Evolutionary conservation across 2,797 vertebrate species (phyloP).

Genomic region (Sylvilagus floridanus): DNA sequence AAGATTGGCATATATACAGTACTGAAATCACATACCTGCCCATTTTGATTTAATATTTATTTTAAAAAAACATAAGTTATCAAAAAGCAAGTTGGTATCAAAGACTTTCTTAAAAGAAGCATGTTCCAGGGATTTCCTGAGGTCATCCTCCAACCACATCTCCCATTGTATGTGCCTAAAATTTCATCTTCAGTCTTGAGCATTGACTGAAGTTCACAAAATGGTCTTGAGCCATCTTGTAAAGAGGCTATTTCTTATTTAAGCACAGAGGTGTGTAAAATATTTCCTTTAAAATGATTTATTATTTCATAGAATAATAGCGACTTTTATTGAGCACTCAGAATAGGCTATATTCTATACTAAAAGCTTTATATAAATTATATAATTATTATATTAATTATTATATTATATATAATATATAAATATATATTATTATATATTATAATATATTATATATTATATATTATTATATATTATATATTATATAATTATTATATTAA

Average conservation of each 20-base stretch:
- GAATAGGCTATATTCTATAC: not conserved
- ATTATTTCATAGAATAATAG: slow-evolving; percentile 29
- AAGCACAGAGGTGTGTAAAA: not conserved
- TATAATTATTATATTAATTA: too few species aligned
- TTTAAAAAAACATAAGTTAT: not conserved
- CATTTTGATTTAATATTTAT: not conserved
- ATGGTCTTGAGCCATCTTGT: not conserved
- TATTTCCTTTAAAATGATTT: not conserved
- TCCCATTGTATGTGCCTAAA: not conserved
- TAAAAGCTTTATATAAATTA: slow-evolving; percentile 14
- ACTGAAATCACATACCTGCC: not conserved
- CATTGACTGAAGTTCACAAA: not conserved
- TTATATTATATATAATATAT: too few species aligned
- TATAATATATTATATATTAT: too few species aligned
- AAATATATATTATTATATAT: too few species aligned
- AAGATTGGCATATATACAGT: not conserved
- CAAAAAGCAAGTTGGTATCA: slow-evolving; percentile 15
- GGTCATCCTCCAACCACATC: not conserved
- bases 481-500: too few species aligned
- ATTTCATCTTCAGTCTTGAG: not conserved
- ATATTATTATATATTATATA: too few species aligned
- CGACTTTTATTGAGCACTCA: not conserved
- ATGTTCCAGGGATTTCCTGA: not conserved
- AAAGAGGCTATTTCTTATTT: not conserved
- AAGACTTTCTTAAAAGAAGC: slow-evolving; percentile 10